Conservation (phyloP, 2,888 invertebrate species). For the Ommatoiulus sabulosus region DNA sequence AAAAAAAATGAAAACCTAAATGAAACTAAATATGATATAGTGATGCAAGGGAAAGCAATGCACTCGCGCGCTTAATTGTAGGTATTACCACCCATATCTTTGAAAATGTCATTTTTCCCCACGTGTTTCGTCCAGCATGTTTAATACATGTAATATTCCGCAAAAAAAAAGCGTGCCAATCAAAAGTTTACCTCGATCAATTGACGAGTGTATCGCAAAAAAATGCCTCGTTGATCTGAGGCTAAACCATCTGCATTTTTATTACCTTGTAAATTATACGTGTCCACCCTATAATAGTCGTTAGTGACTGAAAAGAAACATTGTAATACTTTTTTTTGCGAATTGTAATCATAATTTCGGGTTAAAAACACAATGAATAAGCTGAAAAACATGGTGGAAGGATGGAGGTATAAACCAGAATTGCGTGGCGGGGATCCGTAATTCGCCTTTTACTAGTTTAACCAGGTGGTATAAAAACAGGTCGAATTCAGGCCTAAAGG, state of each 20-base stretch:
- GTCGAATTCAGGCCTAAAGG: conserved; percentile 41
- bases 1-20: not conserved
- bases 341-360: conserved; percentile 39
- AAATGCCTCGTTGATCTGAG: not conserved
- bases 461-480: conserved; percentile 33
- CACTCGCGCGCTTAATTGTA: not conserved
- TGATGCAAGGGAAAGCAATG: not conserved
- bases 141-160: conserved; percentile 14
- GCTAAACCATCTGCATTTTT: conserved; percentile 47
- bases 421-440: conserved; percentile 14
- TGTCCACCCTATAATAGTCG: conserved; percentile 37
- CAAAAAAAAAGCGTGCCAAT: conserved; percentile 3
- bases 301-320: conserved; percentile 9
- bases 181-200: conserved; percentile 41
- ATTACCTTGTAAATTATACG: conserved; percentile 37
- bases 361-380: conserved; percentile 15
- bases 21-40: not conserved
- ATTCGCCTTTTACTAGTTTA: conserved; percentile 16
- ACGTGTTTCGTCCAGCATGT: not conserved
- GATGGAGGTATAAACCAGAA: conserved; percentile 19
- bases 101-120: conserved; percentile 5
- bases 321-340: conserved; percentile 29
- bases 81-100: not conserved
- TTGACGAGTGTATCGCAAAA: not conserved
- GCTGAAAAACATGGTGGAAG: not conserved